A percentile compares a stretch with the other conserved stretches of the same genome.
phyloP scores from a whole-genome alignment of 2,888 invertebrate species.

The Notodonta ziczac region DNA sequence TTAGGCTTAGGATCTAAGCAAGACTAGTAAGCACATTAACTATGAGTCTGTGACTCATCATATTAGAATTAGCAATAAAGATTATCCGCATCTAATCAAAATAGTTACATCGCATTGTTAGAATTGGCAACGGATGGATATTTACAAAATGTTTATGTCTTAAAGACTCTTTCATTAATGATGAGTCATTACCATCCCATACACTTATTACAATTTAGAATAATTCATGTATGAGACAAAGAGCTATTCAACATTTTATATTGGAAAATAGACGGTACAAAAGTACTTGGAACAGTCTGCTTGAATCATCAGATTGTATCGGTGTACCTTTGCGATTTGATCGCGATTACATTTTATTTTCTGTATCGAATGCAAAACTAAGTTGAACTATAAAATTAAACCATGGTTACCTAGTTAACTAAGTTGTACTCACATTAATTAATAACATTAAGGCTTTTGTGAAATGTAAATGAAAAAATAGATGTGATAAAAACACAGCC shows the following conservation, averaged over 20 bases:
- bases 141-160: background rate
- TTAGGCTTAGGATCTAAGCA: constrained; percentile 7
- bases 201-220: background rate
- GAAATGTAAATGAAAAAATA: constrained; percentile 39
- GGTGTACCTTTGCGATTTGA: constrained; percentile 22
- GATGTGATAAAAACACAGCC: constrained; percentile 42
- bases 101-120: constrained; percentile 7
- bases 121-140: constrained; percentile 14
- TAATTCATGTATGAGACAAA: background rate
- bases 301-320: constrained; percentile 24
- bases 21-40: constrained; percentile 9
- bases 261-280: background rate
- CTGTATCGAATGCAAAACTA: constrained; percentile 30
- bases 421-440: constrained; percentile 38
- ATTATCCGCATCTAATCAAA: constrained; percentile 13
- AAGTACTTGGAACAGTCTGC: constrained; percentile 12
- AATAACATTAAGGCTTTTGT: constrained; percentile 41
- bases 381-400: constrained; percentile 24
- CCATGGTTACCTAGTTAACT: constrained; percentile 41
- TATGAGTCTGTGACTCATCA: constrained; percentile 7
- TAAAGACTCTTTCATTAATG: no score
- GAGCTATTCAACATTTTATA: background rate
- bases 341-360: constrained; percentile 21
- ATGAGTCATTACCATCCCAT: background rate
- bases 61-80: constrained; percentile 12